phyloP scores from a whole-genome alignment of 1,140 invertebrate genomes.

The Eriocheir sinensis region DNA sequence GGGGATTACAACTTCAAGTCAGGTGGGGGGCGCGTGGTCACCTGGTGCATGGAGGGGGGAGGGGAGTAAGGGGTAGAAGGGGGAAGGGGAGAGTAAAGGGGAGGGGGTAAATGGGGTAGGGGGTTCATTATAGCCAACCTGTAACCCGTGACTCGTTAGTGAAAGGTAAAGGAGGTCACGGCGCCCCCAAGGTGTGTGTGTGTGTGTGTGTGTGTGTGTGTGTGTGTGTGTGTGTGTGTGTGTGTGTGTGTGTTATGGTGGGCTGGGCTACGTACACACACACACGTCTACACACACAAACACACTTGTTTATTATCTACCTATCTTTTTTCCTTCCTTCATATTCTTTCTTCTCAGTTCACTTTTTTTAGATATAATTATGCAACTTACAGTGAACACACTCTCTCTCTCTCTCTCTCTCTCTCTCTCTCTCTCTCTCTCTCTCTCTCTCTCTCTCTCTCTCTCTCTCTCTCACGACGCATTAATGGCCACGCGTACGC shows the following conservation, averaged over 20 bases:
- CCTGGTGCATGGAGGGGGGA: neutral
- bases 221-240: constrained; percentile 24
- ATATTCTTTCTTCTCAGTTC: too few relatives aligned
- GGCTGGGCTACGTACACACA: too few relatives aligned
- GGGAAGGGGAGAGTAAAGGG: neutral
- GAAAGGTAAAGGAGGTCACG: neutral
- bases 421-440: neutral
- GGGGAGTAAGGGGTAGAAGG: neutral
- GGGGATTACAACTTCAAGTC: neutral
- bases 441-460: constrained; percentile 42
- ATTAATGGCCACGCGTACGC: neutral
- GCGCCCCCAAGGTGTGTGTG: neutral
- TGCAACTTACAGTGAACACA: neutral
- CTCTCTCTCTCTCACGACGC: neutral
- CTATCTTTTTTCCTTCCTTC: too few relatives aligned
- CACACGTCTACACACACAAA: too few relatives aligned
- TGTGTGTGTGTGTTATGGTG: neutral
- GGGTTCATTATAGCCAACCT: too few relatives aligned
- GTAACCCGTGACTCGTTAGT: too few relatives aligned
- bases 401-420: neutral
- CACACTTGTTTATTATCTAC: too few relatives aligned
- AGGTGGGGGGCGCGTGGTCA: too few relatives aligned
- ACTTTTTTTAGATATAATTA: neutral
- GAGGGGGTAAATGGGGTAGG: neutral
- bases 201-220: constrained; percentile 25